Conservation (phyloP, 2,888 invertebrate species). For the Drosophila siamana region DNA sequence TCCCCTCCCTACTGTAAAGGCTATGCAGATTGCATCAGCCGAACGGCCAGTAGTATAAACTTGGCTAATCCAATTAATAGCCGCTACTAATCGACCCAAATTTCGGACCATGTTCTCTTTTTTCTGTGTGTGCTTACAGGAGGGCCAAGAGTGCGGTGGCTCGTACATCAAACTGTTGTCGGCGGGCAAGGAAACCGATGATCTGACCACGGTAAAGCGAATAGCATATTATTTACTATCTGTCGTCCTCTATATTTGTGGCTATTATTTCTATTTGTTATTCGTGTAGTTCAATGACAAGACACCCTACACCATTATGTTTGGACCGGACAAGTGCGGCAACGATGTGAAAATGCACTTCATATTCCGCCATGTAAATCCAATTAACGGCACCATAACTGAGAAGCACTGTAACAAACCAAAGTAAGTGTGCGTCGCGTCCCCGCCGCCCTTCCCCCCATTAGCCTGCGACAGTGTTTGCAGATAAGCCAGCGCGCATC, state of each 20-base stretch:
- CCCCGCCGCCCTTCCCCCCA: no score
- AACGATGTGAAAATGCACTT: conserved; percentile 96
- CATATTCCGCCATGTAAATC: conserved; percentile 98
- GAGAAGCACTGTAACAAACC: conserved; percentile 99
- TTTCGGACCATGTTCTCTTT: conserved; percentile 32
- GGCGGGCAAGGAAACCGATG: conserved; percentile 88
- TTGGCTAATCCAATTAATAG: conserved; percentile 77
- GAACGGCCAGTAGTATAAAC: conserved; percentile 4
- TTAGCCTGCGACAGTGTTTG: conserved; percentile 1
- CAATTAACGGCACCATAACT: conserved; percentile 93
- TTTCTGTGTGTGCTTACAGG: conserved; percentile 87
- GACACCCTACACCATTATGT: conserved; percentile 99
- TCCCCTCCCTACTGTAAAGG: conserved; percentile 3
- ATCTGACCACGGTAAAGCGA: conserved; percentile 88
- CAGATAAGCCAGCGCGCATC: conserved; percentile 50
- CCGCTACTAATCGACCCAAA: conserved; percentile 68
- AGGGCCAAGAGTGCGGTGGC: conserved; percentile 99
- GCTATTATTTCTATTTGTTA: conserved; percentile 17
- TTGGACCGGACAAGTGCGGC: conserved; percentile 99
- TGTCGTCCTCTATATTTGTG: no score
- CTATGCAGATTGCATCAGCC: conserved; percentile 73
- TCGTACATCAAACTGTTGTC: conserved; percentile 98
- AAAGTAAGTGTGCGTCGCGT: conserved; percentile 85
- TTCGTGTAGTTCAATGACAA: conserved; percentile 92
- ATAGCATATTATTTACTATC: conserved; percentile 12